phyloP scores from a whole-genome alignment of 1,140 invertebrate genomes.

The Drosophila miranda region DNA sequence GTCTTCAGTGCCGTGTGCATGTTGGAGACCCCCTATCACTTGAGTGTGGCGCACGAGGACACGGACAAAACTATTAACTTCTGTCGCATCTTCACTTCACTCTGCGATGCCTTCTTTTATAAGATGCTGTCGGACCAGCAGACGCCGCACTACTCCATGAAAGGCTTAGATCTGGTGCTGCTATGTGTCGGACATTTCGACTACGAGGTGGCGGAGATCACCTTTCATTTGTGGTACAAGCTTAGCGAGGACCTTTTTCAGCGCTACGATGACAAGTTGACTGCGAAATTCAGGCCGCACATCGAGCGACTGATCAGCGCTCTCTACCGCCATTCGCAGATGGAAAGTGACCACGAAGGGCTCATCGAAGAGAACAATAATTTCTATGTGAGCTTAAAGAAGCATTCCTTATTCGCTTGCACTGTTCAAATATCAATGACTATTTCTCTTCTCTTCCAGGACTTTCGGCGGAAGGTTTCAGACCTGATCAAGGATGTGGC shows the following conservation, averaged over 20 bases:
- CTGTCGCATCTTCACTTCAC: constrained; percentile 96
- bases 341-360: constrained; percentile 95
- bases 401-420: not conserved
- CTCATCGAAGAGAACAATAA: constrained; percentile 95
- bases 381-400: constrained; percentile 83
- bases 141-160: constrained; percentile 90
- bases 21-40: constrained; percentile 93
- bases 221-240: constrained; percentile 98
- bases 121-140: constrained; percentile 87
- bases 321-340: constrained; percentile 93
- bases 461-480: constrained; percentile 94
- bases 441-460: constrained; percentile 83
- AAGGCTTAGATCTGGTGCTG: constrained; percentile 94
- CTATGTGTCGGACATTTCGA: constrained; percentile 98
- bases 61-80: constrained; percentile 95
- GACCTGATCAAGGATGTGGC: constrained; percentile 98
- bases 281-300: constrained; percentile 92
- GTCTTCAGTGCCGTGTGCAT: constrained; percentile 92
- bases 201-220: constrained; percentile 98
- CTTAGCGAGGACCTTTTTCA: constrained; percentile 97
- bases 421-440: not conserved
- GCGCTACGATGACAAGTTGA: constrained; percentile 90
- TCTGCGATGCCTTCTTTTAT: constrained; percentile 95
- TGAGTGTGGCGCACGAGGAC: constrained; percentile 96
- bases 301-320: constrained; percentile 94